These are phyloP conservation scores for Ericerus pela DNA, from an alignment of 1,140 invertebrate species.

Conservation along the genomic window DNA sequence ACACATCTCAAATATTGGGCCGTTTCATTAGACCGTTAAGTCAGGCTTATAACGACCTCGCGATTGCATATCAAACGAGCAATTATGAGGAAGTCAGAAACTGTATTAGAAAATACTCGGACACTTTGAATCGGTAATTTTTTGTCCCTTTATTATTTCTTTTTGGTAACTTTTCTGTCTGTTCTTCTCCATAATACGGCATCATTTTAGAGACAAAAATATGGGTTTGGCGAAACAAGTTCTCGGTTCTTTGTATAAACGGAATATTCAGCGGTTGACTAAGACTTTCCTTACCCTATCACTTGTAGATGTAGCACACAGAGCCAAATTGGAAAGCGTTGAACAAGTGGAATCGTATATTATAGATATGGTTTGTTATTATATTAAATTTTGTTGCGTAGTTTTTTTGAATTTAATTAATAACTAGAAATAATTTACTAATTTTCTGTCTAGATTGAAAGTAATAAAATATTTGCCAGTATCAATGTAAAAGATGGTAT, in stretches of 20 bases:
- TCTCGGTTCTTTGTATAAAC: slow-evolving; percentile 76
- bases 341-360: slow-evolving; percentile 86
- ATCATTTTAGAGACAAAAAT: slow-evolving; percentile 53
- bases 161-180: neutral
- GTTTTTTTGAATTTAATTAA: neutral
- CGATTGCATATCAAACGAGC: slow-evolving; percentile 62
- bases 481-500: slow-evolving; percentile 98
- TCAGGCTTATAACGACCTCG: slow-evolving; percentile 78
- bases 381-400: slow-evolving; percentile 3
- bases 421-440: slow-evolving; percentile 7
- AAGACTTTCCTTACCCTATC: slow-evolving; percentile 94
- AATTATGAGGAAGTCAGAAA: slow-evolving; percentile 53
- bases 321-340: slow-evolving; percentile 69
- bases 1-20: slow-evolving; percentile 74
- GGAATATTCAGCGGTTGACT: slow-evolving; percentile 91
- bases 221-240: slow-evolving; percentile 72
- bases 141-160: neutral
- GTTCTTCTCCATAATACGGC: neutral
- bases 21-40: slow-evolving; percentile 84
- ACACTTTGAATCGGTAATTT: slow-evolving; percentile 46
- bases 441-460: slow-evolving; percentile 63
- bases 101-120: slow-evolving; percentile 59
- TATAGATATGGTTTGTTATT: slow-evolving; percentile 68
- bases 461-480: slow-evolving; percentile 89
- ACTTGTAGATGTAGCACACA: slow-evolving; percentile 78